Percentiles rank a stretch among this genome's conserved stretches.
Evolutionary conservation across 2,797 vertebrate genomes (phyloP).

Genomic region (Heteromormyrus szaboi): DNA sequence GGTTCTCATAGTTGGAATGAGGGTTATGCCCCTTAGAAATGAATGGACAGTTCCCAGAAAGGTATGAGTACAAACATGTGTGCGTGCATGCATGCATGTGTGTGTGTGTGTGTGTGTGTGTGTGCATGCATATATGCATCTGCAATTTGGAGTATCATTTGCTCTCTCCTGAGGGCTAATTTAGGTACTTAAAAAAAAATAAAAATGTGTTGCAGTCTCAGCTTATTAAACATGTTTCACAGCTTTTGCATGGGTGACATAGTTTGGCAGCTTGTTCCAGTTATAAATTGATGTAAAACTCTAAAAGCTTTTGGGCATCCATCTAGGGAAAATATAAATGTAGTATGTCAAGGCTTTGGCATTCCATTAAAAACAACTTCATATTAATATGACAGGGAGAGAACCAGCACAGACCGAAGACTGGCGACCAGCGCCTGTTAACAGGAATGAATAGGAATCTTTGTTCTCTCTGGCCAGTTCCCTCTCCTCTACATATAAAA

Average conservation of each 20-base stretch:
- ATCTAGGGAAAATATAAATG: constrained; percentile 52
- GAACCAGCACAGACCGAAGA: constrained; percentile 37
- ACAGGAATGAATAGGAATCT: constrained; percentile 31
- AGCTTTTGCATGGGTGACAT: constrained; percentile 39
- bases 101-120: background rate
- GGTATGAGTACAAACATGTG: background rate
- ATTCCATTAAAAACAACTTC: constrained; percentile 55
- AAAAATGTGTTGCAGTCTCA: constrained; percentile 40
- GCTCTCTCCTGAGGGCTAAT: constrained; percentile 41
- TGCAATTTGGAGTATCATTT: constrained; percentile 23
- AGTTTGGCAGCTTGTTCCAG: constrained; percentile 42
- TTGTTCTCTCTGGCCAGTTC: constrained; percentile 28
- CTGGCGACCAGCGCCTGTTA: constrained; percentile 34
- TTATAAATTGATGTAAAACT: constrained; percentile 53
- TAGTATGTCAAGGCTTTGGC: constrained; percentile 36
- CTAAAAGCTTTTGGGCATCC: constrained; percentile 53
- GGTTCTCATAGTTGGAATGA: background rate
- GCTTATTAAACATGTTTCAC: constrained; percentile 44
- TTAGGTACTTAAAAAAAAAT: constrained; percentile 35
- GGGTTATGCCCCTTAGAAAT: background rate
- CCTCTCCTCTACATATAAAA: background rate
- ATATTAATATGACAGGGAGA: constrained; percentile 35
- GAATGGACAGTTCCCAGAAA: background rate
- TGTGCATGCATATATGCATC: background rate
- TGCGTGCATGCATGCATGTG: background rate